phyloP scores from a whole-genome alignment of 1,140 invertebrate species.

The Aphis gossypii region DNA sequence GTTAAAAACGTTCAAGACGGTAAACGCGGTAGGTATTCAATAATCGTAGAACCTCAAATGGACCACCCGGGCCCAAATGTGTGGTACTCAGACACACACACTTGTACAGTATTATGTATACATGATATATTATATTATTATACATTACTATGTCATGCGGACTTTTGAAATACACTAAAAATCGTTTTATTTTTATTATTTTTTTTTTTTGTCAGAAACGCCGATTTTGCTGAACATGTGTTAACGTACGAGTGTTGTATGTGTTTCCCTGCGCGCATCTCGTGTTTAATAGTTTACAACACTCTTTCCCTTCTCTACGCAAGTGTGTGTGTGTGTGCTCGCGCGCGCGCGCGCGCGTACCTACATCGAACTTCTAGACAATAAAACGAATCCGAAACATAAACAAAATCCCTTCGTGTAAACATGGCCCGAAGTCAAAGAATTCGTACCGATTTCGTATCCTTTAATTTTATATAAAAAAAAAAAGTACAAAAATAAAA shows the following conservation, averaged over 20 bases:
- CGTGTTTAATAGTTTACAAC: constrained; percentile 53
- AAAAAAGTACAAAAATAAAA: not conserved
- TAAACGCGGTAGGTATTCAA: constrained; percentile 4
- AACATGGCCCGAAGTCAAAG: constrained; percentile 54
- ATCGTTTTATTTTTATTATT: constrained; percentile 37
- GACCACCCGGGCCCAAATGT: constrained; percentile 47
- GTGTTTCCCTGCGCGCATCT: not conserved
- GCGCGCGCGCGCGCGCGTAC: not conserved
- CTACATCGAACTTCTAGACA: constrained; percentile 23
- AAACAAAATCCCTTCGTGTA: constrained; percentile 53
- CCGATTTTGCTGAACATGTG: constrained; percentile 51
- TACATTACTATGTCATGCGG: constrained; percentile 38
- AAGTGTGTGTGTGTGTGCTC: not conserved
- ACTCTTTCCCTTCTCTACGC: not conserved
- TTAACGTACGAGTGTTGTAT: not conserved
- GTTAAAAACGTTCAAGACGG: not conserved
- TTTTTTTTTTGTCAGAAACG: constrained; percentile 22
- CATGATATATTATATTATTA: not conserved
- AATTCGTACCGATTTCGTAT: constrained; percentile 27
- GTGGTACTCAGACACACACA: not conserved
- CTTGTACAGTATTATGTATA: not conserved
- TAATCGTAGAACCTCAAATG: not conserved
- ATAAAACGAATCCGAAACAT: constrained; percentile 42
- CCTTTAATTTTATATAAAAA: constrained; percentile 1
- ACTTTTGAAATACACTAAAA: constrained; percentile 54